Conservation (phyloP, 2,797 vertebrate species). For the Falco columbarius region DNA sequence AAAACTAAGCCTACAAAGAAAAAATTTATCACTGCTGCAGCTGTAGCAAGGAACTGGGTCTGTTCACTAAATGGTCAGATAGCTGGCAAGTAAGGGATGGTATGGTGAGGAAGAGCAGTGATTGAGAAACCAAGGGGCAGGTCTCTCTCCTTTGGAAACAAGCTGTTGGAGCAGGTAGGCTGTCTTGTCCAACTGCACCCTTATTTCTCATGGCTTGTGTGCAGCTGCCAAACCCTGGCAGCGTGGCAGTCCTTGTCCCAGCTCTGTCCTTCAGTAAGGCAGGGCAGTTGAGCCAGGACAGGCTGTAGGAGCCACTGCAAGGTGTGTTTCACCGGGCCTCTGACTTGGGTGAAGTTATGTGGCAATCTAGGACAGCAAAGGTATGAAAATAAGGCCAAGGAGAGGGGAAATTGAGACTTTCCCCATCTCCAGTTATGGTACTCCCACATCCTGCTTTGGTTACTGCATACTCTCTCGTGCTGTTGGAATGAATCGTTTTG, state of each 20-base stretch:
- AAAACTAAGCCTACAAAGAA: background rate
- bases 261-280: background rate
- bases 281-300: background rate
- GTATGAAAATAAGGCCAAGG: background rate
- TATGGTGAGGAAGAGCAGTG: background rate
- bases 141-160: background rate
- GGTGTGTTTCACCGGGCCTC: background rate
- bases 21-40: background rate
- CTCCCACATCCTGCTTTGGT: background rate
- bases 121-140: background rate
- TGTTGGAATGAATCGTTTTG: background rate
- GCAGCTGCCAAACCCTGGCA: background rate
- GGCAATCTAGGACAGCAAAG: background rate
- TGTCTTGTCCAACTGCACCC: background rate
- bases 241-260: fast-evolving
- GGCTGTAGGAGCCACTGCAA: background rate
- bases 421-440: background rate
- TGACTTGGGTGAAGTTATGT: background rate
- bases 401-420: background rate
- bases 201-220: background rate
- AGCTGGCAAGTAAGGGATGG: background rate
- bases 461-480: background rate
- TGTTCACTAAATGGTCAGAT: background rate
- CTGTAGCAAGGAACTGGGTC: background rate
- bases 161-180: background rate